These are phyloP conservation scores for Dryocosmus kuriphilus DNA, from an alignment of 2,888 invertebrate species.

Conservation along the genomic window DNA sequence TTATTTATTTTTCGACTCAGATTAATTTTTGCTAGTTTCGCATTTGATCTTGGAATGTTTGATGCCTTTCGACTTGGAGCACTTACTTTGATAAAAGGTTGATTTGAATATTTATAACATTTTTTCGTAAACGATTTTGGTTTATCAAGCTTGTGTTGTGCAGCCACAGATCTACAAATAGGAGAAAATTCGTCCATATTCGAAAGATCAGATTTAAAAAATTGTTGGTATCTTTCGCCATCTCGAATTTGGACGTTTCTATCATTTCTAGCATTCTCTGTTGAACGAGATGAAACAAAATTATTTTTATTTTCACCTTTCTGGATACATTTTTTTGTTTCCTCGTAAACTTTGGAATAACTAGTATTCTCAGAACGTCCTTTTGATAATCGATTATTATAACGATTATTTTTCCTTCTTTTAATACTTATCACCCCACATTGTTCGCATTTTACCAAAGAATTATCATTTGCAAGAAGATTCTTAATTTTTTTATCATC, in stretches of 20 bases:
- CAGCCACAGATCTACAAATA: neutral
- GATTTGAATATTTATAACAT: neutral
- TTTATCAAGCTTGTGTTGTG: neutral
- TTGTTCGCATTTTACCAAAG: slow-evolving; percentile 60
- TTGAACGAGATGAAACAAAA: neutral
- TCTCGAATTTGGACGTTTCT: neutral
- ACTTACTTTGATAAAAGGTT: slow-evolving; percentile 3
- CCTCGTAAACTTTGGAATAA: neutral
- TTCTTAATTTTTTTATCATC: slow-evolving; percentile 50
- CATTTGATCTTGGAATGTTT: slow-evolving; percentile 9
- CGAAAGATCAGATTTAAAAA: neutral
- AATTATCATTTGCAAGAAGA: slow-evolving; percentile 53
- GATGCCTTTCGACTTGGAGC: neutral
- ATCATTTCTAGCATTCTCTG: neutral
- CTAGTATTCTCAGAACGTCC: neutral
- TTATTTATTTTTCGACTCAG: neutral
- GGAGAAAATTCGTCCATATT: neutral
- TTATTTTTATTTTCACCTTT: neutral
- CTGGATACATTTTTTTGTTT: neutral
- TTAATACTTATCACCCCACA: slow-evolving; percentile 62
- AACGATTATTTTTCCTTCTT: neutral
- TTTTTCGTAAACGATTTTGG: neutral
- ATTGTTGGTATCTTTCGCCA: neutral
- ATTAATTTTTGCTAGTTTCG: neutral
- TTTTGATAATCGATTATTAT: neutral